Evolutionary conservation across 2,888 invertebrate genomes (phyloP), one percentile per base, ranked within the genome.

Genomic region (Cephus nigrinus): DNA sequence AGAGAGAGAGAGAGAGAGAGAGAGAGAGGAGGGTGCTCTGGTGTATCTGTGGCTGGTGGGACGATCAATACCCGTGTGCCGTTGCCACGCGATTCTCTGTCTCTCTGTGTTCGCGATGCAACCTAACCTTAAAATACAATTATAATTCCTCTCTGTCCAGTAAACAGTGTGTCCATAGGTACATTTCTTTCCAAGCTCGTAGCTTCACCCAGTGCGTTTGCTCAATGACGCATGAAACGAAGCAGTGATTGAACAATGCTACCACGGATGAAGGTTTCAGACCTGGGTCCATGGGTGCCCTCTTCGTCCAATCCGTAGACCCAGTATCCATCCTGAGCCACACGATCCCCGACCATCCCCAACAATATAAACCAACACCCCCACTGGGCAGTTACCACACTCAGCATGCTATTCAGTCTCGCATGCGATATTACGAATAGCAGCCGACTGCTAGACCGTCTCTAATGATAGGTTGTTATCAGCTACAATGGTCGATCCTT

Each of bases 61-160:
- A 69, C 77, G 69, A 36, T 74, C 74, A 69, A 74, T 55, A 55
- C 55, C 55, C 55, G 15, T 23, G 55, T 55, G 55, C 55, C 55
- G 55, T 55, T 55, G 55, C 55, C 55, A 23, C 55, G 55, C 55
- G 55, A 55, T 55, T 55, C 55, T 55, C 55, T 23, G 55, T 55
- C 55, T 40, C 40, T 55, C 23, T 55, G 55, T 55, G 55, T 15
- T 55, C 55, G 23, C 55, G 23, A 23, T 23, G 55, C 55, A 23
- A 23, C 76, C 80, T 74, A 75, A 81, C 78, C 82, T 80, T 84
- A 82, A 87, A 86, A 85, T 85, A 83, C 85, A 86, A 87, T 88
- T 86, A 87, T 88, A 87, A 87, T 87, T 88, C 86, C 86, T 84
- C 83, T 86, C 84, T 83, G 80, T 81, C 80, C 81, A 78, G 80